Evolutionary conservation across 2,888 invertebrate species (phyloP).

Genomic region (Odontocerum albicorne): DNA sequence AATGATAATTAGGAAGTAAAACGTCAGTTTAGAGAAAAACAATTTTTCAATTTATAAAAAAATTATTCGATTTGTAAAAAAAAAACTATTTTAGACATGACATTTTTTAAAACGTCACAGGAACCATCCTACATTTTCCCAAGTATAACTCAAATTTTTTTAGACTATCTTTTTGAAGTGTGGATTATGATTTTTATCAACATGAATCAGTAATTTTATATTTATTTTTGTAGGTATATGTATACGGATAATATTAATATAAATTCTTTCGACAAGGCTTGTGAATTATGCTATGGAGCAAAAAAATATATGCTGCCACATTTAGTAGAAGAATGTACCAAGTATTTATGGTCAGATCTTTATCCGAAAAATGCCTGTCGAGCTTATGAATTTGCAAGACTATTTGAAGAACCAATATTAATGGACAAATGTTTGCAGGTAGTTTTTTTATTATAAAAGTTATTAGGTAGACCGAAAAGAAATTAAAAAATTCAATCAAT

Average conservation of each 20-base stretch:
- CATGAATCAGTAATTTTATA: not conserved
- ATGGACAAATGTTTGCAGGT: constrained; percentile 82
- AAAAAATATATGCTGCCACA: constrained; percentile 87
- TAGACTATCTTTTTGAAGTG: not conserved
- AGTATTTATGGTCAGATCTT: constrained; percentile 80
- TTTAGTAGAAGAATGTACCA: constrained; percentile 80
- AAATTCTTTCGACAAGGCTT: constrained; percentile 82
- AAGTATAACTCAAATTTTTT: too few relatives aligned
- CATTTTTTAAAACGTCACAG: too few relatives aligned
- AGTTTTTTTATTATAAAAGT: constrained; percentile 27
- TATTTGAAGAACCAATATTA: constrained; percentile 80
- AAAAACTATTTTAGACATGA: too few relatives aligned
- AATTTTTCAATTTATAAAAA: too few relatives aligned
- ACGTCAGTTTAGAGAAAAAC: too few relatives aligned
- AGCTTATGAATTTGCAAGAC: constrained; percentile 82
- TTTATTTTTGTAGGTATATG: constrained; percentile 63
- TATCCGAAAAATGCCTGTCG: constrained; percentile 80
- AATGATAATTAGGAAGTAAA: too few relatives aligned
- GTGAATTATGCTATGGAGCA: constrained; percentile 84
- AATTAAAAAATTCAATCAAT: too few relatives aligned
- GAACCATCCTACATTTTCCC: too few relatives aligned
- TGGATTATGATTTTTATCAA: constrained; percentile 4
- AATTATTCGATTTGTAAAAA: too few relatives aligned
- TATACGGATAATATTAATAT: constrained; percentile 81
- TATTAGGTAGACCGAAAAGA: too few relatives aligned